Base-by-base conservation (phyloP, 2,888 invertebrate genomes). In the Caenorhabditis sp. region DNA sequence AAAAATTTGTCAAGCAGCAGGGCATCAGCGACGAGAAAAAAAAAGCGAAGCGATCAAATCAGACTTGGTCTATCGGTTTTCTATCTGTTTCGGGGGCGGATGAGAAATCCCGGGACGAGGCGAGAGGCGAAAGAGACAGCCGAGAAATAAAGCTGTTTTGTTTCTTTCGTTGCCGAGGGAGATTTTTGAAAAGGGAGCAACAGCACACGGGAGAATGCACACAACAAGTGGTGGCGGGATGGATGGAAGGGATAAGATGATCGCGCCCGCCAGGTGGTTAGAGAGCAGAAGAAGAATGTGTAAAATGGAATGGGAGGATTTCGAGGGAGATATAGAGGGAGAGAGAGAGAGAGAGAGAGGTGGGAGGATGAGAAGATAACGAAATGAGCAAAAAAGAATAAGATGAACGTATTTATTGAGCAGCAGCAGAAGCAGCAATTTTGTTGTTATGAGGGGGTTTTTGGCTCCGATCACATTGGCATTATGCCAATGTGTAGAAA, bases 241-340 rank as follows among this genome's bases (percentile, higher is more conserved):
- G 31, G 31, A 10, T 4, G 5, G 31, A 31, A 5, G 43, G 43
- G 43, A 43, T 43, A 10, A 23, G 43, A 27, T 36, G 14, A 52
- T 21, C 8, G 56, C 5, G 7, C 17, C 25, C 12, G 26, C 10
- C 52, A 59, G 56, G 17, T 21, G n/a, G 43, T 21, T 49, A 60
- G 25, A 43, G 43, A 43, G 43, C 5, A 17, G 17, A 14, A 31
- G 31, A 10, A 31, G 43, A 43, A 43, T 12, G 61, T 59, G 43
- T 53, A 43, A 52, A 43, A 67, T 36, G 61, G 56, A 60, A 26
- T 50, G 65, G 20, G 23, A 12, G 53, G 61, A n/a, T n/a, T n/a
- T n/a, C n/a, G n/a, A n/a, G n/a, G n/a, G n/a, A n/a, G n/a, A n/a
- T n/a, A n/a, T n/a, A 61, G 31, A 8, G 59, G 12, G 27, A 59